Base-by-base conservation (phyloP, 2,888 invertebrate species). In the Elysia crispata region DNA sequence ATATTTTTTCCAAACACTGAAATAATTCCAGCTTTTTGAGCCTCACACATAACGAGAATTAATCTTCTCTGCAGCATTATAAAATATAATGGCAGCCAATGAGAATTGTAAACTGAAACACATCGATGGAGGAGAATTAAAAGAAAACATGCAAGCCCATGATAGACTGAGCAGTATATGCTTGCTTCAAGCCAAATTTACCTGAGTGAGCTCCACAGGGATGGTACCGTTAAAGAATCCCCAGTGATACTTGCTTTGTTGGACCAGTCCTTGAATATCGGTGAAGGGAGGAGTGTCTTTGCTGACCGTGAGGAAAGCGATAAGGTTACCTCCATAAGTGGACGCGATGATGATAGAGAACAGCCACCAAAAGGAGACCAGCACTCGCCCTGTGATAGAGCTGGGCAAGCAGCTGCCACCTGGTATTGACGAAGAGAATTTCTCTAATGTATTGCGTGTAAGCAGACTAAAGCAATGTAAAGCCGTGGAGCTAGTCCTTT, bases 321-420 rank as follows among this genome's bases (percentile, higher is more conserved):
- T 89, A 8, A 90, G 86, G 79, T 90, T 90, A 0, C 90, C 90
- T 23, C 90, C 87, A 83, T 90, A 90, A 0, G 88, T 90, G 11
- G 88, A 89, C 1, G 86, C 87, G 33, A 90, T 83, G 0, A 89
- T 85, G 23, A 90, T 87, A 20, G 86, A 85, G 67, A 88, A 88
- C 18, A 89, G 66, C 86, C 87, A 87, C 86, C 87, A 88, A 67
- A 85, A 86, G 23, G 87, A 86, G 33, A 87, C 82, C 72, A 89
- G 77, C 13, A 87, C 86, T 8, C 88, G 84, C 3, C 87, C 87
- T 18, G 87, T 86, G 11, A 83, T 82, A 1, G 89, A 87, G 6
- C 81, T 81, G 1, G 89, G 88, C 28, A 87, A 81, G 60, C 84
- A 82, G 25, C 83, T 83, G 0, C 88, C 88, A 28, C 88, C 88